Evolutionary conservation across 2,888 invertebrate genomes (phyloP).

Genomic region (Podotricha telesiphe): DNA sequence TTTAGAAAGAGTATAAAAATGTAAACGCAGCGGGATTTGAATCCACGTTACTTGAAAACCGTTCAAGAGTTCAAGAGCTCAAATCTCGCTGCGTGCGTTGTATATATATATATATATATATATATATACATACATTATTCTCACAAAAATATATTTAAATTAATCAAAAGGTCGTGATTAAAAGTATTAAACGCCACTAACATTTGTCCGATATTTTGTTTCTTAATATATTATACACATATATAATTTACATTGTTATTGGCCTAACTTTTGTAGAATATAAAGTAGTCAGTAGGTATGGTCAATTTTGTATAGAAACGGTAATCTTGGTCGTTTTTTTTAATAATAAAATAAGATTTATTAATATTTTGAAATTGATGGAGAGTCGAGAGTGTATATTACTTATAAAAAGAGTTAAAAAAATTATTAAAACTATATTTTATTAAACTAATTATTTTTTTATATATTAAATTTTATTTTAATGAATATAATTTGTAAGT

Average conservation of each 20-base stretch:
- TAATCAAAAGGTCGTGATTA: conserved; percentile 8
- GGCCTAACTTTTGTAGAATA: conserved; percentile 19
- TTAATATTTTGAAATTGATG: neutral
- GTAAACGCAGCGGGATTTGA: too few species aligned
- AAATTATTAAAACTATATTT: too few species aligned
- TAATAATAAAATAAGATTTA: neutral
- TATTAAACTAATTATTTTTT: too few species aligned
- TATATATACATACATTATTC: too few species aligned
- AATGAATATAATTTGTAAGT: neutral
- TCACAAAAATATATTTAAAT: too few species aligned
- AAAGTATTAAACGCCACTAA: neutral
- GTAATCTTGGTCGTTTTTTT: neutral
- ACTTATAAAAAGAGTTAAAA: neutral
- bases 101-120: too few species aligned
- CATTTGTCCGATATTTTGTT: neutral
- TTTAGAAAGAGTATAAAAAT: too few species aligned
- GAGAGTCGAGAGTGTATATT: neutral
- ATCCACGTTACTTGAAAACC: too few species aligned
- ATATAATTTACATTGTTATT: neutral
- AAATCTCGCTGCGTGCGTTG: too few species aligned
- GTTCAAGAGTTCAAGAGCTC: too few species aligned
- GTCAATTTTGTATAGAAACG: conserved; percentile 14
- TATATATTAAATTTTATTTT: conserved; percentile 1
- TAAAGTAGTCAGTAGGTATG: neutral
- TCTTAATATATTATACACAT: neutral